Evolutionary conservation across 2,113 vertebrate species (phyloP).

Genomic region (Pteruthius melanotis): DNA sequence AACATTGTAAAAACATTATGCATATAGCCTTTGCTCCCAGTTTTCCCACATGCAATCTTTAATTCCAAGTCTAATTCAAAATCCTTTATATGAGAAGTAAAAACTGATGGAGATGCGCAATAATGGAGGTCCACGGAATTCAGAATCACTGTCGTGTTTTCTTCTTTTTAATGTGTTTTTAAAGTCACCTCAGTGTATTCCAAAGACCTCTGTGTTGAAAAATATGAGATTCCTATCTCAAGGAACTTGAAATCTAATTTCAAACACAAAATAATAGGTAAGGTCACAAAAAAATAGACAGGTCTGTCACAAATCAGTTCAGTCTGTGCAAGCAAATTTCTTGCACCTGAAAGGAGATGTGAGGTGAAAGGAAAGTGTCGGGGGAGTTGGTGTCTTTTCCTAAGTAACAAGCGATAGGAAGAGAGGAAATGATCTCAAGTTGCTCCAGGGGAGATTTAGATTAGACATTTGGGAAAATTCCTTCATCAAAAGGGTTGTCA

Average conservation of each 20-base stretch:
- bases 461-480: not conserved
- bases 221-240: not conserved
- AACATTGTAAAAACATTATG: not conserved
- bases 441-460: not conserved
- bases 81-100: not conserved
- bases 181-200: not conserved
- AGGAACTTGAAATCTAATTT: not conserved
- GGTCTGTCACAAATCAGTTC: not conserved
- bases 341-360: not conserved
- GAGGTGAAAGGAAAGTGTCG: not conserved
- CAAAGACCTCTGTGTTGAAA: not conserved
- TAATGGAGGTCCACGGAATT: not conserved
- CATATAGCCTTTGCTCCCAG: not conserved
- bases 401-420: not conserved
- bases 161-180: not conserved
- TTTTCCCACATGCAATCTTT: not conserved
- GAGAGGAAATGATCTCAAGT: not conserved
- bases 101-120: not conserved
- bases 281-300: not conserved
- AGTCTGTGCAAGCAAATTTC: not conserved
- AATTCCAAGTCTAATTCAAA: not conserved
- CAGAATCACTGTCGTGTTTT: not conserved
- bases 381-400: not conserved
- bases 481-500: not conserved
- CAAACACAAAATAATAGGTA: not conserved